Evolutionary conservation across 2,797 vertebrate species (phyloP), one percentile per base, ranked within the genome.

Genomic region (Novumbra hubbsi): DNA sequence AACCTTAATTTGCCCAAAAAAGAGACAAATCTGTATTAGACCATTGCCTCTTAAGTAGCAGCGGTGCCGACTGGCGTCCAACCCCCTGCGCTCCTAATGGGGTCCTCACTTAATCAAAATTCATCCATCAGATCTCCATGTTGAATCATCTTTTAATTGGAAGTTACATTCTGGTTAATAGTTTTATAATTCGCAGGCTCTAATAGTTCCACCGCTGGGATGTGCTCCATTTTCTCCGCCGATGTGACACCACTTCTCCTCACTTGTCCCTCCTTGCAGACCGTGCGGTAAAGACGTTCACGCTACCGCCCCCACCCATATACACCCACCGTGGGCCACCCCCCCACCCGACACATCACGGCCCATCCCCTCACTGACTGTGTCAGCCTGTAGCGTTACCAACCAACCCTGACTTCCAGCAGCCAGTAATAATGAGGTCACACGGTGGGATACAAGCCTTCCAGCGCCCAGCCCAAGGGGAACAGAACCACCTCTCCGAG

Each of bases 111-210:
- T 98, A 98, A 98, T 98, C 96, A 98, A 97, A 97, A 97, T 95
- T 95, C 96, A 98, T 96, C 95, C 96, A 98, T 98, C 96, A 96
- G 95, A 96, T 97, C 97, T 95, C 93, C 95, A 94, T 97, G 95
- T 96, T 96, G 96, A 98, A 98, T 98, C 96, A 96, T 96, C 94
- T 97, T 97, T 98, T 98, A 98, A 98, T 98, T 98, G 96, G 96
- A 94, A 98, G 95, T 96, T 98, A 97, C 95, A 96, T 96, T 96
- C 96, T 98, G 95, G 95, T 96, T 98, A 98, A 98, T 98, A 98
- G 96, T 98, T 97, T 97, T 96, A 95, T 98, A 97, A 98, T 98
- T 97, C 93, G 81, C 93, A 93, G 92, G 93, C 95, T 95, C 94
- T 96, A 97, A 97, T 96, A 95, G 95, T 95, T 93, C 94, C 94